These are phyloP conservation scores for Apotomis betuletana DNA, from an alignment of 2,888 invertebrate genomes.

Conservation along the genomic window DNA sequence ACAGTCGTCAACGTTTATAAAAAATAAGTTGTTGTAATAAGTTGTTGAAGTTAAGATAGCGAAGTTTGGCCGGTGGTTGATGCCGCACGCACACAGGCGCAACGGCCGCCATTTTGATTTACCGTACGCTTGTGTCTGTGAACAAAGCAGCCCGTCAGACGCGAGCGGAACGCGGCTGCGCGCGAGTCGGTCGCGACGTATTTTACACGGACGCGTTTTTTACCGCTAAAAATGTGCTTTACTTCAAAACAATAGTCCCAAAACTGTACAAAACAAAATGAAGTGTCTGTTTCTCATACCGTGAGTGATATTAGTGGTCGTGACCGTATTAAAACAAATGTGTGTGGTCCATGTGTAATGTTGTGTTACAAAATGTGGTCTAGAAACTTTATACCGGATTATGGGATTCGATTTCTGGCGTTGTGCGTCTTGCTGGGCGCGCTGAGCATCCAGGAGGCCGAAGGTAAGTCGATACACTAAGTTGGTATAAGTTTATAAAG, in stretches of 20 bases:
- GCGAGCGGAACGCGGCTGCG: slow-evolving; percentile 83
- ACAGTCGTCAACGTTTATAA: slow-evolving; percentile 45
- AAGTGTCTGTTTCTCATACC: slow-evolving; percentile 82
- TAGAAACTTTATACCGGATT: slow-evolving; percentile 87
- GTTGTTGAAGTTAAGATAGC: slow-evolving; percentile 49
- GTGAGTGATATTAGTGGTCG: slow-evolving; percentile 79
- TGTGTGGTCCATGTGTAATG: slow-evolving; percentile 84
- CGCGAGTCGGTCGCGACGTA: slow-evolving; percentile 75
- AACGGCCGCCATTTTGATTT: slow-evolving; percentile 82
- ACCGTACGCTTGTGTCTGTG: slow-evolving; percentile 82
- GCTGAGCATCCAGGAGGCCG: slow-evolving; percentile 80
- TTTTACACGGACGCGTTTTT: slow-evolving; percentile 72
- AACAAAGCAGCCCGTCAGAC: slow-evolving; percentile 82
- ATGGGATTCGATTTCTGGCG: slow-evolving; percentile 85
- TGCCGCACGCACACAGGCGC: slow-evolving; percentile 74
- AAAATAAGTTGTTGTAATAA: slow-evolving; percentile 45
- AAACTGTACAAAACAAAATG: slow-evolving; percentile 82
- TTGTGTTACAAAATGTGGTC: slow-evolving; percentile 87
- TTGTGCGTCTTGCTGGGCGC: slow-evolving; percentile 74
- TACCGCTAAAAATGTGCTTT: slow-evolving; percentile 81
- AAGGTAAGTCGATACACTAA: slow-evolving; percentile 80
- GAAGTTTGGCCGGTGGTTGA: slow-evolving; percentile 57
- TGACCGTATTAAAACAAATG: slow-evolving; percentile 82
- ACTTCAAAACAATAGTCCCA: slow-evolving; percentile 67
- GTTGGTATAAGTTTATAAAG: slow-evolving; percentile 54